These are phyloP conservation scores for Eupleurogrammus muticus DNA, from an alignment of 2,797 vertebrate species.

Conservation along the genomic window DNA sequence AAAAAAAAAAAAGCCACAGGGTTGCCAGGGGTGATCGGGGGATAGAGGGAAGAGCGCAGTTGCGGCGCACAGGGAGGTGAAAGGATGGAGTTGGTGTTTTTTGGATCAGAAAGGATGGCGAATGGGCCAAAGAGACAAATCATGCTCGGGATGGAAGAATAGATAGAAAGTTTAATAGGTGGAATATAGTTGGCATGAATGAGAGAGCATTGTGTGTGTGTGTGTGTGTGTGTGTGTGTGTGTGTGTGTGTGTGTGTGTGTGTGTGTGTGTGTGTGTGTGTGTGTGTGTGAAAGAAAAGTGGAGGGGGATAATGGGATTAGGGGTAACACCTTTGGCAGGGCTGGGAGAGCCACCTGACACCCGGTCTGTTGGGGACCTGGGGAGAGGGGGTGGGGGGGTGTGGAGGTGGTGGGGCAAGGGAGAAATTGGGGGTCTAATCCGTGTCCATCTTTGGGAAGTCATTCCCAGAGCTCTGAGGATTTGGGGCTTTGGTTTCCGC, in stretches of 20 bases:
- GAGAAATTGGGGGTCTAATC: constrained; percentile 84
- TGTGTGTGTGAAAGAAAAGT: constrained; percentile 46
- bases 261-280: constrained; percentile 31
- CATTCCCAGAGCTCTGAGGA: constrained; percentile 85
- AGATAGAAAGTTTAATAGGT: constrained; percentile 69
- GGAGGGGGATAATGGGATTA: constrained; percentile 85
- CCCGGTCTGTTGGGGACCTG: constrained; percentile 83
- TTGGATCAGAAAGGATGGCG: constrained; percentile 64
- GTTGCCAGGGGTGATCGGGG: constrained; percentile 59
- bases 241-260: constrained; percentile 7
- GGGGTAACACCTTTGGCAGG: constrained; percentile 84
- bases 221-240: constrained; percentile 43
- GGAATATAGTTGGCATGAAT: constrained; percentile 70
- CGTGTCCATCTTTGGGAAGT: constrained; percentile 85
- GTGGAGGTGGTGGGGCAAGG: constrained; percentile 66
- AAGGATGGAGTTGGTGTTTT: constrained; percentile 67
- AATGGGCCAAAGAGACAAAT: constrained; percentile 65
- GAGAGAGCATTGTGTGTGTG: constrained; percentile 60
- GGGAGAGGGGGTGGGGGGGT: constrained; percentile 61
- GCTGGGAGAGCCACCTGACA: constrained; percentile 83
- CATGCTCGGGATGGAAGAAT: constrained; percentile 65
- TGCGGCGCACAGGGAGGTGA: constrained; percentile 57
- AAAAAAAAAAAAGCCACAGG: constrained; percentile 34
- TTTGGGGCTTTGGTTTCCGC: constrained; percentile 89
- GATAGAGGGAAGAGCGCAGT: constrained; percentile 40